Evolutionary conservation across 2,888 invertebrate genomes (phyloP), one percentile per base, ranked within the genome.

Genomic region (Callyntrura guangdongensis): DNA sequence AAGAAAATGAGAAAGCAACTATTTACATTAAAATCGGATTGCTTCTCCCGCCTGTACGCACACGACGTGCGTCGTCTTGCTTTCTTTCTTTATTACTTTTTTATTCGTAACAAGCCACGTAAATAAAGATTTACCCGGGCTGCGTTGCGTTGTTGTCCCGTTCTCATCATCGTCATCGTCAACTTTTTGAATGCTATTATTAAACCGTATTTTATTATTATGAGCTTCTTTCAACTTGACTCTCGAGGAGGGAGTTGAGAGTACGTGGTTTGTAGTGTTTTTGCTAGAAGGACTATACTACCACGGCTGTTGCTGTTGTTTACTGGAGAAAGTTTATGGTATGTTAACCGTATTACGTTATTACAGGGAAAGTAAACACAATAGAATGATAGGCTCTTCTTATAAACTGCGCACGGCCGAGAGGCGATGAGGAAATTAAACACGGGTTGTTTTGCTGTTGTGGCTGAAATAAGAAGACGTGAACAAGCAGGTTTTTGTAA

Each of bases 11-110:
- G 84, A 84, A 69, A 56, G 69, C 84, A 84, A 84, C 69, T 84
- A 84, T 84, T 84, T 84, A 84, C 84, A 69, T 84, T 84, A 84
- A 84, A 84, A 84, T 84, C 69, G 69, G 84, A 84, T 72, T 84
- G 84, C 67, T 36, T 84, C 27, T 69, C 14, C 25, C 36, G 20
- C 27, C 20, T n/a, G n/a, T n/a, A n/a, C n/a, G n/a, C n/a, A n/a
- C n/a, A n/a, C n/a, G n/a, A n/a, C n/a, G n/a, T n/a, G 11, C 61
- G 8, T 82, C 45, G 36, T 14, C 22, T n/a, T 6, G n/a, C 8
- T 69, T 47, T 27, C 45, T 69, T 20, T 74, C 74, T 74, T 74
- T 74, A 74, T 74, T 74, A 49, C 74, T 74, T 74, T 47, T 49
- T n/a, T 69, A 36, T n/a, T 8, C 14, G 0, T 45, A 72, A 72